Conservation (phyloP, 2,888 invertebrate genomes). For the Tinea trinotella region DNA sequence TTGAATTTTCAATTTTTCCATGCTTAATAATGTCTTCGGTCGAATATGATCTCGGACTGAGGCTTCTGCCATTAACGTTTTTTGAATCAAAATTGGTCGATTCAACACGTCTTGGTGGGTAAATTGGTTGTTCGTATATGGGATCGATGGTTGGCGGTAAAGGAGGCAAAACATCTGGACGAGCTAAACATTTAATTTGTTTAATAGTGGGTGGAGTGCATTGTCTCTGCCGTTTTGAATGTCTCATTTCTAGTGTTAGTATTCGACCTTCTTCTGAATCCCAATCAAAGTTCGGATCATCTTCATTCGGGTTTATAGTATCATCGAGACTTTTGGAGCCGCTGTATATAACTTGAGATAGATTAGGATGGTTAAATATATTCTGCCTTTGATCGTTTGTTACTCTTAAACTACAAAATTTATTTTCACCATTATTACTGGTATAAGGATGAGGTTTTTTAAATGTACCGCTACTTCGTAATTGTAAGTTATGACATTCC, state of each 20-base stretch:
- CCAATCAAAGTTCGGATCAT: slow-evolving; percentile 46
- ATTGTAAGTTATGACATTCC: slow-evolving; percentile 68
- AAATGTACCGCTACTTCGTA: slow-evolving; percentile 81
- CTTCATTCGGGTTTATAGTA: slow-evolving; percentile 40
- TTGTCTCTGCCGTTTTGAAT: slow-evolving; percentile 80
- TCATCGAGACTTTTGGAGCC: slow-evolving; percentile 43
- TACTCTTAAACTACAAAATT: slow-evolving; percentile 79
- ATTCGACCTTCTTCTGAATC: slow-evolving; percentile 73
- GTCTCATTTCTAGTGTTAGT: slow-evolving; percentile 80
- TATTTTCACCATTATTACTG: slow-evolving; percentile 47
- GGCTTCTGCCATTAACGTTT: slow-evolving; percentile 79
- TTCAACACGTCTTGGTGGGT: slow-evolving; percentile 68
- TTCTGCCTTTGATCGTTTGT: slow-evolving; percentile 78
- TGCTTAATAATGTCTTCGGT: slow-evolving; percentile 38
- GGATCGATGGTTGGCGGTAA: slow-evolving; percentile 69
- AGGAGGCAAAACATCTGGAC: slow-evolving; percentile 80
- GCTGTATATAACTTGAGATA: slow-evolving; percentile 39
- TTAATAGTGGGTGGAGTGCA: slow-evolving; percentile 65
- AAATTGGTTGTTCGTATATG: slow-evolving; percentile 74
- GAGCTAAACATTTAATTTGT: slow-evolving; percentile 60
- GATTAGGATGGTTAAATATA: slow-evolving; percentile 51
- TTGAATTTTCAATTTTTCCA: slow-evolving; percentile 35
- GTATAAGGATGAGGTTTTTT: slow-evolving; percentile 60
- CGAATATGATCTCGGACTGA: slow-evolving; percentile 55
- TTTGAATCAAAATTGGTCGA: slow-evolving; percentile 64